Percentiles rank a stretch among this genome's conserved stretches.
phyloP scores from a whole-genome alignment of 1,140 invertebrate genomes.

The Nasonia longicornis region DNA sequence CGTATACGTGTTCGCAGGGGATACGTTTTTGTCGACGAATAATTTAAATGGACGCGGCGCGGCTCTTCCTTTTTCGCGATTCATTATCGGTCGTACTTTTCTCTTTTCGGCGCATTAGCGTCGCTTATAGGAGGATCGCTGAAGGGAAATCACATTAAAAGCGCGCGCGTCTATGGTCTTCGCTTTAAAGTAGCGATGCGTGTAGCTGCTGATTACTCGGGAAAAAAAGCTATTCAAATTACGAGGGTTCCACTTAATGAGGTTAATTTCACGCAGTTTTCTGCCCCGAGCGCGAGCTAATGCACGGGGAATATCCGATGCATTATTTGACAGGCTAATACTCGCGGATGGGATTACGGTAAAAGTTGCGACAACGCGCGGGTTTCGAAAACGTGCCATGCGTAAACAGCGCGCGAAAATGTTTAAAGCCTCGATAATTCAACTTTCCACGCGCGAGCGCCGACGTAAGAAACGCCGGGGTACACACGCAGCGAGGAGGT shows the following conservation, averaged over 20 bases:
- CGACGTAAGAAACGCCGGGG: background rate
- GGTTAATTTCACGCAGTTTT: conserved; percentile 34
- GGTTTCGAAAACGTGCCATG: no score
- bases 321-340: conserved; percentile 27
- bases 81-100: no score
- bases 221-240: conserved; percentile 40
- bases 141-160: conserved; percentile 48
- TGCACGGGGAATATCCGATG: conserved; percentile 29
- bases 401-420: no score
- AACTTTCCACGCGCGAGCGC: no score
- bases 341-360: conserved; percentile 28
- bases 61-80: no score
- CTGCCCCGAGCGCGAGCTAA: background rate
- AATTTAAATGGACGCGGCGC: no score
- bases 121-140: conserved; percentile 13
- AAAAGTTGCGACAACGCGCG: background rate
- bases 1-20: conserved; percentile 35
- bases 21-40: conserved; percentile 42
- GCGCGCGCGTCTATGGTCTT: conserved; percentile 41
- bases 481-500: background rate
- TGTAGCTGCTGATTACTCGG: conserved; percentile 43
- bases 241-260: conserved; percentile 34
- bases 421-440: no score
- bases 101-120: background rate
- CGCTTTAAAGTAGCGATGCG: conserved; percentile 52